phyloP scores from a whole-genome alignment of 2,888 invertebrate species.

The Drosophila nr. perissopoda region DNA sequence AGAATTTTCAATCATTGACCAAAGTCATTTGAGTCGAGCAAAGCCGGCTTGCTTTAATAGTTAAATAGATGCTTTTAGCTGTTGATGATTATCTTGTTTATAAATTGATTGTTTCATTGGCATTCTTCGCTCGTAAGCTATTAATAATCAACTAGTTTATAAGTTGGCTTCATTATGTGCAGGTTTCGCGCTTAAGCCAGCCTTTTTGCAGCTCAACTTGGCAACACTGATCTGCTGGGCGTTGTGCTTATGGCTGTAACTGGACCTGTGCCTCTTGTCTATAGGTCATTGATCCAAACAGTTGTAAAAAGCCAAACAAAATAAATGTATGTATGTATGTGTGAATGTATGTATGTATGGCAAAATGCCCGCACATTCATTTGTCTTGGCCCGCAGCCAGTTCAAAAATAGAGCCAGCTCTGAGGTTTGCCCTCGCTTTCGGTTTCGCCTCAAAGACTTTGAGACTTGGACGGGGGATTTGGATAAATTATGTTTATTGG shows the following conservation, averaged over 20 bases:
- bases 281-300: slow-evolving; percentile 68
- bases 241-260: slow-evolving; percentile 12
- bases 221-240: slow-evolving; percentile 13
- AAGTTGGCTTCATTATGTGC: not conserved
- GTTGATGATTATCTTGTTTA: not conserved
- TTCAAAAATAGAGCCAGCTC: slow-evolving; percentile 20
- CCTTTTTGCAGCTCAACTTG: slow-evolving; percentile 8
- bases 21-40: not conserved
- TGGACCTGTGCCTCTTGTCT: slow-evolving; percentile 18
- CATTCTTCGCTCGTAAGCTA: not conserved
- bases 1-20: not conserved
- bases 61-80: not conserved
- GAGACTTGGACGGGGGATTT: not conserved
- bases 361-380: slow-evolving; percentile 37
- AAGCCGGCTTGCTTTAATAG: not conserved
- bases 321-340: not conserved
- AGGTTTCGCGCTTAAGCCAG: not conserved
- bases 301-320: slow-evolving; percentile 22
- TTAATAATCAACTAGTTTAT: not conserved
- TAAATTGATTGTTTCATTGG: not conserved
- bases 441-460: slow-evolving; percentile 49
- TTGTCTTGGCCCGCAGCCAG: slow-evolving; percentile 31
- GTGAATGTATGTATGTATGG: slow-evolving; percentile 1
- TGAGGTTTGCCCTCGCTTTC: slow-evolving; percentile 59
- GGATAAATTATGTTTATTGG: slow-evolving; percentile 61